Conservation (phyloP, 2,113 vertebrate genomes). For the Nerophis ophidion region DNA sequence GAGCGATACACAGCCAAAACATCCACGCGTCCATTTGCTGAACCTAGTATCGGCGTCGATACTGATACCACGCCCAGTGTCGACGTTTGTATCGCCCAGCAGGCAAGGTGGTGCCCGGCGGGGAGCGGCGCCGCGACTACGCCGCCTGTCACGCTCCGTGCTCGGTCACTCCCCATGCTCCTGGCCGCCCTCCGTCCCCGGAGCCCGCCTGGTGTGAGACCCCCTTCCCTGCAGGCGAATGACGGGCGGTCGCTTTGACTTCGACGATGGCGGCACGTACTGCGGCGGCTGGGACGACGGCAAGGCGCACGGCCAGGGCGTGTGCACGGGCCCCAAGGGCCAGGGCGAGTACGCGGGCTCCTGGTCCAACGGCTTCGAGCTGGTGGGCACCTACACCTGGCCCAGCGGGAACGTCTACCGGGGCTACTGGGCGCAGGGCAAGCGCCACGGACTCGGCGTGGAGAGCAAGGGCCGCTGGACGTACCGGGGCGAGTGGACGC, state of each 20-base stretch:
- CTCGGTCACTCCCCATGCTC: conserved; percentile 41
- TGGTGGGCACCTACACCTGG: conserved; percentile 92
- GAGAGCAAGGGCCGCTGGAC: conserved; percentile 91
- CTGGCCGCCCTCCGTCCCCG: conserved; percentile 8
- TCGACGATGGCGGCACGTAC: conserved; percentile 96
- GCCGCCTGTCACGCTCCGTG: conserved; percentile 41
- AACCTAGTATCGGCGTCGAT: too few relatives aligned
- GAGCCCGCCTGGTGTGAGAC: not conserved
- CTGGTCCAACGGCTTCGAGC: conserved; percentile 91
- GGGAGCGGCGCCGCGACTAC: too few relatives aligned
- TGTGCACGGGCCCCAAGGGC: conserved; percentile 92
- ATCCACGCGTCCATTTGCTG: too few relatives aligned
- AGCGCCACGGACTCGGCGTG: conserved; percentile 89
- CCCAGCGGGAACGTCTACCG: conserved; percentile 91
- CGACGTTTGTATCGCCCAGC: too few relatives aligned
- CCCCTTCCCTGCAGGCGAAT: conserved; percentile 70
- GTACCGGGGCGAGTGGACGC: conserved; percentile 92
- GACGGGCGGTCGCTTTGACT: conserved; percentile 96
- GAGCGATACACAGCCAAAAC: too few relatives aligned
- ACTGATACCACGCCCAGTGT: too few relatives aligned
- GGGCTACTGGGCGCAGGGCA: conserved; percentile 92
- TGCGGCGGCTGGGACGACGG: conserved; percentile 96
- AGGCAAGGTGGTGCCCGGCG: too few relatives aligned
- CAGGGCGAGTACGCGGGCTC: conserved; percentile 93
- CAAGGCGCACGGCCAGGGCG: conserved; percentile 92